These are phyloP conservation scores for Callimorpha dominula DNA, from an alignment of 2,888 invertebrate species.

Conservation along the genomic window DNA sequence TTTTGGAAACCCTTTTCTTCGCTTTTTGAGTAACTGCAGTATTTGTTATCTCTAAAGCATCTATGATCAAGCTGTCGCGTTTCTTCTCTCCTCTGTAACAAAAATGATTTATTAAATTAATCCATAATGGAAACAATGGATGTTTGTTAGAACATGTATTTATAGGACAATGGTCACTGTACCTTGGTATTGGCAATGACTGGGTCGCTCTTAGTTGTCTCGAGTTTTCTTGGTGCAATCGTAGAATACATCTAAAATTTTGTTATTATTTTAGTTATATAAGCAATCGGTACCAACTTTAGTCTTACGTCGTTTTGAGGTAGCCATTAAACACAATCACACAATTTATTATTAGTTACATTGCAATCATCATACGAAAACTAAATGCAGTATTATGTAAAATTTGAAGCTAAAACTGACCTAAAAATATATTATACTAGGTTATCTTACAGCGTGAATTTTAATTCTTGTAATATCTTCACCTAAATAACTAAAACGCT, in stretches of 20 bases:
- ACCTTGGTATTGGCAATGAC: constrained; percentile 74
- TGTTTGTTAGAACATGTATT: constrained; percentile 11
- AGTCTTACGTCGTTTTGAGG: constrained; percentile 5
- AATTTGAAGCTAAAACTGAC: background rate
- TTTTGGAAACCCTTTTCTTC: constrained; percentile 72
- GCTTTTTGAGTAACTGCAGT: constrained; percentile 63
- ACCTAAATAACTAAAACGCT: background rate
- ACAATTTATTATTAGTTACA: background rate
- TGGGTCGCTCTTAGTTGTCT: constrained; percentile 80
- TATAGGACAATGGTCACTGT: constrained; percentile 22
- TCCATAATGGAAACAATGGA: background rate
- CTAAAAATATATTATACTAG: no score
- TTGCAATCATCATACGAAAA: constrained; percentile 1
- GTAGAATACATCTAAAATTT: constrained; percentile 61
- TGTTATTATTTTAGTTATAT: constrained; percentile 35
- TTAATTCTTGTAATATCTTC: background rate
- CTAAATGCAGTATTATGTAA: background rate
- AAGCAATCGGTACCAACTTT: constrained; percentile 24
- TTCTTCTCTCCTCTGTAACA: constrained; percentile 65
- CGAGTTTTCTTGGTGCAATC: constrained; percentile 77
- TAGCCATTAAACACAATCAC: background rate
- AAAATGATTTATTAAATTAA: constrained; percentile 2
- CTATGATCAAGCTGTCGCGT: constrained; percentile 51
- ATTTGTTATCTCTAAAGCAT: constrained; percentile 61
- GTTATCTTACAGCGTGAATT: background rate